These are phyloP conservation scores for Neolamprologus modestus DNA, from an alignment of 2,113 vertebrate genomes.

Conservation along the genomic window DNA sequence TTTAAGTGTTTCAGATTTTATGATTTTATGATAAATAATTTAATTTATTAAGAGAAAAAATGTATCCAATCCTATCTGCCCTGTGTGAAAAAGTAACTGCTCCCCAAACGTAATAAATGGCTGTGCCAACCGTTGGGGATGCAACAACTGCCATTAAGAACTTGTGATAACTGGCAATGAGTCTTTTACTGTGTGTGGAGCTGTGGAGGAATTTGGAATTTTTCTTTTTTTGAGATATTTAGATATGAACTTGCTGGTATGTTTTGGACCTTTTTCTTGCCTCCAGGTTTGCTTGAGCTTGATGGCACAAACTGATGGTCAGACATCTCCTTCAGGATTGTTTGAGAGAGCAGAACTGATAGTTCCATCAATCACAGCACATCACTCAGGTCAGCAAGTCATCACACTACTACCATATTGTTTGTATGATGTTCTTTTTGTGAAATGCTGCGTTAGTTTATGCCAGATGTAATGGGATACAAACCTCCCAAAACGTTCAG, in stretches of 20 bases:
- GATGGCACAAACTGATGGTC: background rate
- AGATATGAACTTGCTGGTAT: background rate
- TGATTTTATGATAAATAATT: background rate
- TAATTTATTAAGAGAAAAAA: background rate
- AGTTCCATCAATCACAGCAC: background rate
- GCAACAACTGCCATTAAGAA: background rate
- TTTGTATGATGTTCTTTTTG: background rate
- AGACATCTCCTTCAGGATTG: background rate
- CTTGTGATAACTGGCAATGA: background rate
- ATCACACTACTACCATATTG: background rate
- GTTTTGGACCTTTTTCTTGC: background rate
- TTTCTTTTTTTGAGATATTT: background rate
- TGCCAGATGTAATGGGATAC: background rate
- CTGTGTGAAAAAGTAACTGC: background rate
- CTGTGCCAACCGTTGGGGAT: accelerated
- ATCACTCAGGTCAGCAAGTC: background rate
- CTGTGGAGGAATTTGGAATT: background rate
- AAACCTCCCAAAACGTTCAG: background rate
- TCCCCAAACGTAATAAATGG: background rate
- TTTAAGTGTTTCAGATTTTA: background rate
- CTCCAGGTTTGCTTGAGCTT: background rate
- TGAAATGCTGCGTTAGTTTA: background rate
- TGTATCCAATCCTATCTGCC: background rate
- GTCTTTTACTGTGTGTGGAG: background rate
- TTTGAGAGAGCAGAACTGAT: background rate